Evolutionary conservation across 2,797 vertebrate species (phyloP).

Genomic region (Rhincodon typus): DNA sequence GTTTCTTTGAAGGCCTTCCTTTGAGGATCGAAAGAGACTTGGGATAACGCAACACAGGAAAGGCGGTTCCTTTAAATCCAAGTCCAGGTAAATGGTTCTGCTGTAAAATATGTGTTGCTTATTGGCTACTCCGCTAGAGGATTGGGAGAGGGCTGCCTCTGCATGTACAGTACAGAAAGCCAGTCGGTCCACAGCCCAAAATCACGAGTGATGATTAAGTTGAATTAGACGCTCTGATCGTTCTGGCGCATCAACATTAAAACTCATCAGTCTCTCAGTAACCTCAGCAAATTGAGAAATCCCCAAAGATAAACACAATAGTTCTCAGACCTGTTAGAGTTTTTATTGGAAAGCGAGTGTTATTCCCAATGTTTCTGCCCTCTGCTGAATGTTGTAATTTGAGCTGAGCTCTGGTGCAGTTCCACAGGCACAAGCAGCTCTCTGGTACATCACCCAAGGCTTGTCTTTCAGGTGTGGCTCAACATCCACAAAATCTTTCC

Average conservation of each 20-base stretch:
- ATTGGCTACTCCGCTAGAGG: not conserved
- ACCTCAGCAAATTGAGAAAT: no score
- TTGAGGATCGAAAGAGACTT: conserved; percentile 70
- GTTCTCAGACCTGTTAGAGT: no score
- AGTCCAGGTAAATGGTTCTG: conserved; percentile 55
- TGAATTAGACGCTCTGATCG: not conserved
- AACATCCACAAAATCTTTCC: not conserved
- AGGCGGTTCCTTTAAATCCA: conserved; percentile 61
- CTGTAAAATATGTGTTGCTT: not conserved
- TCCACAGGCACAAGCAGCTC: not conserved
- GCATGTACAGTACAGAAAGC: not conserved
- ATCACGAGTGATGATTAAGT: not conserved
- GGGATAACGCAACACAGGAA: conserved; percentile 56
- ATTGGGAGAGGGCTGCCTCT: not conserved
- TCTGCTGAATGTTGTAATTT: no score
- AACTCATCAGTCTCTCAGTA: no score
- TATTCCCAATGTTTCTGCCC: not conserved
- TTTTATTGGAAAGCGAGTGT: no score
- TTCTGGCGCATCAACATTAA: not conserved
- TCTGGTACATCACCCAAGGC: not conserved
- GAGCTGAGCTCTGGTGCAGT: not conserved
- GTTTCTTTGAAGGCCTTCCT: conserved; percentile 61
- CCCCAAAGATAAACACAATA: no score
- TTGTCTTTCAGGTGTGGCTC: not conserved
- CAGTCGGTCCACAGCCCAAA: not conserved